Evolutionary conservation across 2,888 invertebrate genomes (phyloP).

Genomic region (Sarcophaga variegata): DNA sequence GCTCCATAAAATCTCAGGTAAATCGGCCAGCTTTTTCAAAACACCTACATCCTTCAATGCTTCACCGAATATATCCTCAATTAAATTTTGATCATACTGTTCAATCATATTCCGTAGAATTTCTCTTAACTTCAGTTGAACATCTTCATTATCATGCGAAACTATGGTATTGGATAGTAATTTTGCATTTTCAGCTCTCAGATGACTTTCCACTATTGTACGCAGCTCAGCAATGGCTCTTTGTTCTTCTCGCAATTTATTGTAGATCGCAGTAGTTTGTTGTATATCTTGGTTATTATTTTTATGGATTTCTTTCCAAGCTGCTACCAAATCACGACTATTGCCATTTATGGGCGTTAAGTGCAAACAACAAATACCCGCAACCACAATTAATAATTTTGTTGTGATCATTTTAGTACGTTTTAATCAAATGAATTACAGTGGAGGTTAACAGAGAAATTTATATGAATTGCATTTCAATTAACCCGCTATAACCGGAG

Average conservation of each 20-base stretch:
- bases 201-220: slow-evolving; percentile 27
- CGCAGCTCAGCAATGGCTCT: slow-evolving; percentile 23
- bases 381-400: neutral
- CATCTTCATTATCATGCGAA: neutral
- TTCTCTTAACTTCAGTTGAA: neutral
- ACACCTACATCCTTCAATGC: slow-evolving; percentile 20
- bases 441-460: neutral
- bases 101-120: neutral
- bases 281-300: slow-evolving; percentile 42
- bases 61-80: slow-evolving; percentile 42
- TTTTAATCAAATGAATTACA: neutral
- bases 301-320: slow-evolving; percentile 35
- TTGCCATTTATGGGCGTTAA: neutral
- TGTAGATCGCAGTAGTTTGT: slow-evolving; percentile 13
- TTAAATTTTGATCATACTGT: slow-evolving; percentile 16
- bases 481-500: neutral
- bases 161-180: slow-evolving; percentile 21
- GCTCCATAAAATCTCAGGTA: slow-evolving; percentile 29
- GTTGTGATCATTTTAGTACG: neutral
- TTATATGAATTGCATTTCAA: neutral
- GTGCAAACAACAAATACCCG: neutral
- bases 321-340: neutral
- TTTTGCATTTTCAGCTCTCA: slow-evolving; percentile 45
- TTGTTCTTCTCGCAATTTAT: slow-evolving; percentile 36
- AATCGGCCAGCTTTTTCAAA: neutral